Conservation (phyloP, 2,888 invertebrate species). For the Pristionchus maxplancki region DNA sequence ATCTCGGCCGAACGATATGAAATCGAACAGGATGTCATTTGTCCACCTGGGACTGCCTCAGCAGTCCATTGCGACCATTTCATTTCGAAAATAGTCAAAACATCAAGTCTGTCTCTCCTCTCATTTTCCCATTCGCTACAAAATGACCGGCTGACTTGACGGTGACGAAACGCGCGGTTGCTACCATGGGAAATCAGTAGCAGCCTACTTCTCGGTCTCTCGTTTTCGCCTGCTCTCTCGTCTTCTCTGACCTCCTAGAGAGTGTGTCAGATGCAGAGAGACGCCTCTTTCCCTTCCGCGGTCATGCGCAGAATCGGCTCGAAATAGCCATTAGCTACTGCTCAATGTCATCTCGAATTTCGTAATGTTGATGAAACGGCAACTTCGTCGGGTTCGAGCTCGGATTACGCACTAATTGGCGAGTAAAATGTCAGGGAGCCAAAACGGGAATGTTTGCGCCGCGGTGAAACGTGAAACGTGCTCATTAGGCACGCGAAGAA, state of each 20-base stretch:
- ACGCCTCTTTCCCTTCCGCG: neutral
- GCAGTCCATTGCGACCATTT: too few species aligned
- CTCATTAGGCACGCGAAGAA: too few species aligned
- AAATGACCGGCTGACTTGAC: too few species aligned
- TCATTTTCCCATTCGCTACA: too few species aligned
- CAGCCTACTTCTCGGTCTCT: neutral
- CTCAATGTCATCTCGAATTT: neutral
- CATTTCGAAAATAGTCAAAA: too few species aligned
- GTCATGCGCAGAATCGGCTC: neutral
- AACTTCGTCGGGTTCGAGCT: neutral
- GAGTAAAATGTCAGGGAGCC: neutral
- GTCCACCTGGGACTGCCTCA: too few species aligned
- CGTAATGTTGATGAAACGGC: slow-evolving; percentile 4
- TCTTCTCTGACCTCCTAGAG: neutral
- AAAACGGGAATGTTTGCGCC: neutral
- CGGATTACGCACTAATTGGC: neutral
- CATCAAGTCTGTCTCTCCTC: too few species aligned
- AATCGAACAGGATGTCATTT: too few species aligned
- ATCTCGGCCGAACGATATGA: too few species aligned
- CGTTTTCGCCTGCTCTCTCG: neutral
- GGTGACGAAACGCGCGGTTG: too few species aligned
- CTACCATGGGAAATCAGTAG: neutral
- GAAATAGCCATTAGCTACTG: neutral
- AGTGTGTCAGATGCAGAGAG: neutral
- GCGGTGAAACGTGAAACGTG: too few species aligned